Percentiles rank a stretch among this genome's conserved stretches.
phyloP scores from a whole-genome alignment of 1,140 invertebrate species.

The Wiebesia pumilae region DNA sequence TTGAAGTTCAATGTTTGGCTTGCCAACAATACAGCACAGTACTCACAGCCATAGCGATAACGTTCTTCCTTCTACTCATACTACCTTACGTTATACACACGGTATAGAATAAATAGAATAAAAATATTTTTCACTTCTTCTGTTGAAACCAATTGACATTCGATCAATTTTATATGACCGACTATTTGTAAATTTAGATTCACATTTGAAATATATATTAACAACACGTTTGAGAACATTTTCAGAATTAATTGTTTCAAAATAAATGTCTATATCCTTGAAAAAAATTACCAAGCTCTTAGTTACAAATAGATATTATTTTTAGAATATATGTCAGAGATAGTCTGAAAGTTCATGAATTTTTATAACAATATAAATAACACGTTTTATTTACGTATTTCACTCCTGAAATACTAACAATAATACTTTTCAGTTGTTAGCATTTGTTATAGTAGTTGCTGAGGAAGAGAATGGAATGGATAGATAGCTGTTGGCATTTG shows the following conservation, averaged over 20 bases:
- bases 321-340: not conserved
- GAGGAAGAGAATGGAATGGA: not conserved
- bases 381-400: too few species aligned
- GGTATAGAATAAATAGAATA: not conserved
- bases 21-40: conserved; percentile 6
- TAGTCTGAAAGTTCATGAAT: not conserved
- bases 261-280: not conserved
- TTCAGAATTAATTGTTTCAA: not conserved
- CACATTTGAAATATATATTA: too few species aligned
- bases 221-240: not conserved
- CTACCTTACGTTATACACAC: not conserved
- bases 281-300: not conserved
- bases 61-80: not conserved
- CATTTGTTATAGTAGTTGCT: not conserved
- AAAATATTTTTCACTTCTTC: not conserved
- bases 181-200: too few species aligned
- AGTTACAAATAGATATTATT: not conserved
- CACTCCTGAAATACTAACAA: too few species aligned
- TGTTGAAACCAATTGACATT: not conserved
- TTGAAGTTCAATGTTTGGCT: not conserved
- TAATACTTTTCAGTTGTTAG: too few species aligned
- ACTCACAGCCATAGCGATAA: not conserved
- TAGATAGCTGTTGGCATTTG: not conserved
- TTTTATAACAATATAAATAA: too few species aligned
- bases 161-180: not conserved